Conservation (phyloP, 2,888 invertebrate genomes). For the Monoplex corrugatus region DNA sequence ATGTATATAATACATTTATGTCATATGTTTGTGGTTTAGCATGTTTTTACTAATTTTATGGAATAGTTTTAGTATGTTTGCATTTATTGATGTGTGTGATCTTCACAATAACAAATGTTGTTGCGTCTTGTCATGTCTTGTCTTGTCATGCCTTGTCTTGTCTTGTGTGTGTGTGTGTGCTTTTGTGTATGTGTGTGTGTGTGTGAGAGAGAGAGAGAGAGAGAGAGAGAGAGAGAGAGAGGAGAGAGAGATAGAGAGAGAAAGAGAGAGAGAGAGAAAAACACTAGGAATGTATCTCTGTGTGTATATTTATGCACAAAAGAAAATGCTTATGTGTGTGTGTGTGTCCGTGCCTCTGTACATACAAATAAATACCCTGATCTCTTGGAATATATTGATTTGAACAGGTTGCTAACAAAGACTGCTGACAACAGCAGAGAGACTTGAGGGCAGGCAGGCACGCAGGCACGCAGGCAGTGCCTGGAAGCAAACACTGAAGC, state of each 20-base stretch:
- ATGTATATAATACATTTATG: neutral
- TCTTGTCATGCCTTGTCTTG: neutral
- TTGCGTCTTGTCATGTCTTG: neutral
- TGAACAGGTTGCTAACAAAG: neutral
- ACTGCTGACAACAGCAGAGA: neutral
- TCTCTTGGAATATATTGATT: neutral
- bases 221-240: neutral
- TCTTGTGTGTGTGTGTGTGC: neutral
- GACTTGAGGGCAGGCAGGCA: too few species aligned
- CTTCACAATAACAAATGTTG: too few species aligned
- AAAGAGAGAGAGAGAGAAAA: neutral
- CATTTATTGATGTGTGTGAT: neutral
- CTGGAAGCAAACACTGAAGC: neutral
- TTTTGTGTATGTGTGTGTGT: neutral
- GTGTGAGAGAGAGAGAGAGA: neutral
- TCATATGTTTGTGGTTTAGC: neutral
- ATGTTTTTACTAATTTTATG: too few species aligned
- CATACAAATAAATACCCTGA: neutral
- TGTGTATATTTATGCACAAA: neutral
- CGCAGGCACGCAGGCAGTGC: neutral
- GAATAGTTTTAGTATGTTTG: neutral
- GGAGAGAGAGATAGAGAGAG: neutral
- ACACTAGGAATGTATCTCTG: neutral
- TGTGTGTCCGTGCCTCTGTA: neutral
- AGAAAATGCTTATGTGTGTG: neutral